Evolutionary conservation across 2,888 invertebrate genomes (phyloP).

Genomic region (Acleris holmiana): DNA sequence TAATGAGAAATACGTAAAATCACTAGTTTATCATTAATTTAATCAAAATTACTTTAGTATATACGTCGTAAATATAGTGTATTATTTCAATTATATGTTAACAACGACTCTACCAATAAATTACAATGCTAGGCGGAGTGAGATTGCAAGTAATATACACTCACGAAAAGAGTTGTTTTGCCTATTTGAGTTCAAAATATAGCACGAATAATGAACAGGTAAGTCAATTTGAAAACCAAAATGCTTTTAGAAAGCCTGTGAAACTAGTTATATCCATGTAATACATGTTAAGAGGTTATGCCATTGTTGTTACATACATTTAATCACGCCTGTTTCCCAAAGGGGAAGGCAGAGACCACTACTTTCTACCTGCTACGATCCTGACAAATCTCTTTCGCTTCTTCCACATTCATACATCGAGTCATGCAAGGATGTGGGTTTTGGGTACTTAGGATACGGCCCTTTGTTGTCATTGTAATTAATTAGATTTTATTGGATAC

Average conservation of each 20-base stretch:
- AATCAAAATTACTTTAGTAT: not conserved
- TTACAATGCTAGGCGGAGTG: constrained; percentile 70
- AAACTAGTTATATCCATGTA: constrained; percentile 10
- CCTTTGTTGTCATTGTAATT: too few species aligned
- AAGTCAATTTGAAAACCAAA: constrained; percentile 36
- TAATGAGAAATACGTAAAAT: too few species aligned
- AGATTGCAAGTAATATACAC: constrained; percentile 67
- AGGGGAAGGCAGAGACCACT: too few species aligned
- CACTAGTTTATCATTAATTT: too few species aligned
- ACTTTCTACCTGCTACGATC: too few species aligned
- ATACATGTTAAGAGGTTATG: constrained; percentile 45
- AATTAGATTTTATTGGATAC: too few species aligned
- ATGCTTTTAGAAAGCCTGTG: not conserved
- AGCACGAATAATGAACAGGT: constrained; percentile 74
- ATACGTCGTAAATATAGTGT: not conserved
- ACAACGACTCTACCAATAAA: constrained; percentile 3
- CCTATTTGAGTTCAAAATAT: constrained; percentile 76
- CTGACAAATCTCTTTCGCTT: too few species aligned
- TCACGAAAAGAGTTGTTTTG: constrained; percentile 76
- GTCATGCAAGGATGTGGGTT: too few species aligned
- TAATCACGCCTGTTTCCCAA: too few species aligned
- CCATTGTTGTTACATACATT: constrained; percentile 41
- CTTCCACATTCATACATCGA: too few species aligned
- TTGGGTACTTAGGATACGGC: too few species aligned
- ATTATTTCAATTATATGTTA: not conserved